A percentile compares a stretch with the other conserved stretches of the same genome.
Evolutionary conservation across 2,888 invertebrate genomes (phyloP).

Genomic region (Serripes groenlandicus): DNA sequence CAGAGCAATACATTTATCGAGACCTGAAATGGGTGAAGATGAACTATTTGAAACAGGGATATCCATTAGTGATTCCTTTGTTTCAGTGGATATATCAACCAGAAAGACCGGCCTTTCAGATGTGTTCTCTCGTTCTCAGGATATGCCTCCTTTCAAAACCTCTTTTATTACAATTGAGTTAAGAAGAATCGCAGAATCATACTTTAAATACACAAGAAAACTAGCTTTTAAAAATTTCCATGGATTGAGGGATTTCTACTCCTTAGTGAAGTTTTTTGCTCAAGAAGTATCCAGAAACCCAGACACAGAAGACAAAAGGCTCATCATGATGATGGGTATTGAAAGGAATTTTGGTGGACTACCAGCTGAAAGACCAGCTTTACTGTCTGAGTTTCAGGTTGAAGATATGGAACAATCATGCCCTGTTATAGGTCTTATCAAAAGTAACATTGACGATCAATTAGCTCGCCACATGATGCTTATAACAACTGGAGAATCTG

Average conservation of each 20-base stretch:
- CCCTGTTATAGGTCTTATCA: constrained; percentile 62
- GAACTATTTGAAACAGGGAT: constrained; percentile 72
- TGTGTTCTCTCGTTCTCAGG: not conserved
- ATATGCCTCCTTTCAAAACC: not conserved
- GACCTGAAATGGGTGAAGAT: constrained; percentile 74
- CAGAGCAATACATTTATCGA: constrained; percentile 76
- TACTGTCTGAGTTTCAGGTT: constrained; percentile 53
- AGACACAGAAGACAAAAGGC: constrained; percentile 8
- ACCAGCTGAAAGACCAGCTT: constrained; percentile 44
- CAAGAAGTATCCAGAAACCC: not conserved
- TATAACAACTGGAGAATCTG: constrained; percentile 71
- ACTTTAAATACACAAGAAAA: constrained; percentile 31
- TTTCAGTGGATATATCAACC: too few relatives aligned
- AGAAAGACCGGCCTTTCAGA: not conserved
- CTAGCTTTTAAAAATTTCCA: constrained; percentile 69
- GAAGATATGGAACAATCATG: not conserved
- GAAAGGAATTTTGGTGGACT: constrained; percentile 75
- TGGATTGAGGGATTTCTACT: constrained; percentile 72
- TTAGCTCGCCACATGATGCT: constrained; percentile 72
- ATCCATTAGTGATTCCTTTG: constrained; percentile 68
- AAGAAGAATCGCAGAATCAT: constrained; percentile 40
- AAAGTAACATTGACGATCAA: constrained; percentile 67
- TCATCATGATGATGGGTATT: constrained; percentile 66
- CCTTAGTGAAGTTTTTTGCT: constrained; percentile 56
- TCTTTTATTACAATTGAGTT: constrained; percentile 30